Conservation (phyloP, 2,888 invertebrate genomes). For the Eucera pruinosa region DNA sequence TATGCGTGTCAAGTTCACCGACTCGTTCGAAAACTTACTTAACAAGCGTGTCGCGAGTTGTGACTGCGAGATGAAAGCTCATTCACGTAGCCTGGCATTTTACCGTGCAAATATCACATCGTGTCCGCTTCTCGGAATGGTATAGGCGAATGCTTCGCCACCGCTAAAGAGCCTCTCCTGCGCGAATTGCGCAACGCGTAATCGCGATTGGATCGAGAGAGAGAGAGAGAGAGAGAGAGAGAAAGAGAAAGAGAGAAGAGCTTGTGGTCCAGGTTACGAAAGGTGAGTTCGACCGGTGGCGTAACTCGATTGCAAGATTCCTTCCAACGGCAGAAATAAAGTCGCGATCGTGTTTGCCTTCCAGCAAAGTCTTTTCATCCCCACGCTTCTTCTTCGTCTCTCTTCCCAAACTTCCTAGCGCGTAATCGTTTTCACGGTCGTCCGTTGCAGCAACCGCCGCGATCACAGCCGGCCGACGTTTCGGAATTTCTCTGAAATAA, state of each 20-base stretch:
- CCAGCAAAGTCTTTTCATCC: slow-evolving; percentile 5
- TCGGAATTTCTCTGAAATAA: too few relatives aligned
- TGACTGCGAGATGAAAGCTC: slow-evolving; percentile 17
- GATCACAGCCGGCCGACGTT: too few relatives aligned
- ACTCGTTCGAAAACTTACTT: slow-evolving; percentile 19
- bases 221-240: slow-evolving; percentile 46
- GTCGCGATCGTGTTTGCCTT: slow-evolving; percentile 1
- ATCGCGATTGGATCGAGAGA: slow-evolving; percentile 54
- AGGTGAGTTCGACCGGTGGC: slow-evolving; percentile 39
- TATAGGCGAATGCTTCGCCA: not conserved
- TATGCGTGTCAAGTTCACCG: slow-evolving; percentile 38
- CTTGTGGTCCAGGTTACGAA: slow-evolving; percentile 63
- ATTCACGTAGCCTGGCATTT: slow-evolving; percentile 24
- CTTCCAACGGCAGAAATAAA: slow-evolving; percentile 18
- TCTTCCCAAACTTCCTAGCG: too few relatives aligned
- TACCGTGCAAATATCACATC: slow-evolving; percentile 28
- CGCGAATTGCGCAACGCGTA: slow-evolving; percentile 51
- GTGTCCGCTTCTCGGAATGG: not conserved
- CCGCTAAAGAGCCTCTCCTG: slow-evolving; percentile 20
- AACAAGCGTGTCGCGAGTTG: not conserved
- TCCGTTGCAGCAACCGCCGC: too few relatives aligned
- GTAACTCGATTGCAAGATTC: slow-evolving; percentile 58
- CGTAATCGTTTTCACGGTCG: too few relatives aligned
- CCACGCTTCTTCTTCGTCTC: too few relatives aligned
- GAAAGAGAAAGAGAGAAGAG: slow-evolving; percentile 46